phyloP scores from a whole-genome alignment of 2,888 invertebrate species.

The Nemurella pictetii region DNA sequence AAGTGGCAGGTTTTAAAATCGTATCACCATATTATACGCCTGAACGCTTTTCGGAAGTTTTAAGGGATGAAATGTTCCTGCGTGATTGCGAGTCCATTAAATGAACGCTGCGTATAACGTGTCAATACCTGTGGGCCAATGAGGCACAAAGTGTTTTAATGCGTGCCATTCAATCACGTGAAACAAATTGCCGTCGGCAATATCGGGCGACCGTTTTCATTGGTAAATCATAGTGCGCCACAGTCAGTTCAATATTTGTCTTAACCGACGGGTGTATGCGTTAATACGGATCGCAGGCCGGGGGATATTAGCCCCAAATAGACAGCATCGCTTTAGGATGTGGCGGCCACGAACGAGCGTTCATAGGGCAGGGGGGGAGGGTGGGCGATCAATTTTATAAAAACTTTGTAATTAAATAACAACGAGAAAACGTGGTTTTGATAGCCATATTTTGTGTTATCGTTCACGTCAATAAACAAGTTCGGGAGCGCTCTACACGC shows the following conservation, averaged over 20 bases:
- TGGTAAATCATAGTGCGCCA: background rate
- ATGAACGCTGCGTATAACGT: background rate
- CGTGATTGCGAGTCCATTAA: background rate
- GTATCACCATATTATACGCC: no score
- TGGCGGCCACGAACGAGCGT: background rate
- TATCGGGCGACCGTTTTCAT: background rate
- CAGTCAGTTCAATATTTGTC: background rate
- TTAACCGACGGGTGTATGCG: background rate
- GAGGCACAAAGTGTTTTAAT: background rate
- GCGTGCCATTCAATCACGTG: background rate
- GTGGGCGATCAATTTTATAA: slow-evolving; percentile 6
- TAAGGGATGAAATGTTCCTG: background rate
- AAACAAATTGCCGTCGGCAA: background rate
- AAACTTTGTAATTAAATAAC: slow-evolving; percentile 22
- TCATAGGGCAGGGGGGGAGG: background rate
- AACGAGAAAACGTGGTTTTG: slow-evolving; percentile 15
- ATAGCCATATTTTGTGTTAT: background rate
- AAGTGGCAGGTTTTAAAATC: background rate
- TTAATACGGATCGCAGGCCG: background rate
- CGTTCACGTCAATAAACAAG: background rate
- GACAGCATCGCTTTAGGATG: background rate
- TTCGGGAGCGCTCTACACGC: background rate
- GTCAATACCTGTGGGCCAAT: background rate
- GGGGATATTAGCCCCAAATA: background rate
- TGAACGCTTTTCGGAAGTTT: background rate